These are phyloP conservation scores for Chymomyza fuscimana DNA, from an alignment of 2,888 invertebrate species.

Conservation along the genomic window DNA sequence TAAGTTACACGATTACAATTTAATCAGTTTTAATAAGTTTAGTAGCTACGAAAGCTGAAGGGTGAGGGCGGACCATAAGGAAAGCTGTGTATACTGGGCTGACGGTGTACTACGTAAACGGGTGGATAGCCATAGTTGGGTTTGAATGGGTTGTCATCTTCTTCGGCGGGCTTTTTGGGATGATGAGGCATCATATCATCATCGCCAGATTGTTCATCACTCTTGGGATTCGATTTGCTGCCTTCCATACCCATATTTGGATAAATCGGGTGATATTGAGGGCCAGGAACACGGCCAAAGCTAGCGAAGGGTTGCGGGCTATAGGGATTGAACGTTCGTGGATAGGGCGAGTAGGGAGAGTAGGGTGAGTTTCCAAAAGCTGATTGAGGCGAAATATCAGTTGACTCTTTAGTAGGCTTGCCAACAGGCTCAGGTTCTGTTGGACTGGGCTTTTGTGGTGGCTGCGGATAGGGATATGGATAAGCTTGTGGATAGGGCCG, in stretches of 20 bases:
- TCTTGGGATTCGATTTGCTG: conserved; percentile 1
- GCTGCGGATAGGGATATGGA: not conserved
- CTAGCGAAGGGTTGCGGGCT: not conserved
- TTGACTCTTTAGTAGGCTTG: not conserved
- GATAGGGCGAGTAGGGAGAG: not conserved
- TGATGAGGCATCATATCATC: not conserved
- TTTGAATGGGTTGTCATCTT: conserved; percentile 12
- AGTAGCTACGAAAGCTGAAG: conserved; percentile 45
- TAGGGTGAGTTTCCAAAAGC: not conserved
- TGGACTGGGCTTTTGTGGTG: not conserved
- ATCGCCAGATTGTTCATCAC: not conserved
- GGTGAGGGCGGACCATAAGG: conserved; percentile 20
- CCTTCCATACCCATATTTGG: not conserved
- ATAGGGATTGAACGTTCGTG: not conserved
- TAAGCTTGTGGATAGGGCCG: not conserved
- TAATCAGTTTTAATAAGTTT: not conserved
- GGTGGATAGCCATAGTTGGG: conserved; percentile 47
- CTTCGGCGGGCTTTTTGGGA: conserved; percentile 6
- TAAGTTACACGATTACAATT: conserved; percentile 5
- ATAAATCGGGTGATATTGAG: not conserved
- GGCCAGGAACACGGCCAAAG: not conserved
- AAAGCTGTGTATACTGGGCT: conserved; percentile 29
- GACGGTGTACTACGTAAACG: conserved; percentile 39
- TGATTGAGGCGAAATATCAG: not conserved
- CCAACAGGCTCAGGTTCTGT: not conserved